These are phyloP conservation scores for Drosophila greeni DNA, from an alignment of 2,888 invertebrate species.

Conservation along the genomic window DNA sequence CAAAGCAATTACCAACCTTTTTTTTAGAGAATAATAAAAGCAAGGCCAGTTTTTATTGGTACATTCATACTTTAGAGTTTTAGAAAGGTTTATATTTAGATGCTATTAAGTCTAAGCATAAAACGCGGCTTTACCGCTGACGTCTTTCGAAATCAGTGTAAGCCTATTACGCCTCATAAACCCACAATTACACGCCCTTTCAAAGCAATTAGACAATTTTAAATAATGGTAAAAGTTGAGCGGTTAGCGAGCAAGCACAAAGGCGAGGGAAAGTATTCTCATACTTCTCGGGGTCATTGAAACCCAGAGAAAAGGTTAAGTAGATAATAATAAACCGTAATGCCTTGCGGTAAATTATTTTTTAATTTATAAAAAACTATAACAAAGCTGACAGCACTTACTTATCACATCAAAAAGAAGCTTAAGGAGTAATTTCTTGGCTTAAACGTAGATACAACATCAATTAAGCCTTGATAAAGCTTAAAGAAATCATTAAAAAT, in stretches of 20 bases:
- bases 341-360: conserved; percentile 1
- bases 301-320: conserved; percentile 10
- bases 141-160: neutral
- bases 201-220: conserved; percentile 4
- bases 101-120: neutral
- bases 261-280: conserved; percentile 6
- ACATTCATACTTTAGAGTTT: neutral
- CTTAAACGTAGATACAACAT: too few species aligned
- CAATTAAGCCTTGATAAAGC: neutral
- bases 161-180: conserved; percentile 3
- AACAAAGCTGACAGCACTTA: conserved; percentile 45
- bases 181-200: conserved; percentile 13
- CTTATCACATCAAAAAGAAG: neutral
- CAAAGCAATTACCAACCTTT: too few species aligned
- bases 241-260: neutral
- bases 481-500: conserved; percentile 5
- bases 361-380: conserved; percentile 23
- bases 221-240: neutral
- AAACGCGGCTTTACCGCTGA: neutral
- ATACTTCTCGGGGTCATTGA: conserved; percentile 5
- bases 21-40: neutral
- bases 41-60: neutral
- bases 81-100: conserved; percentile 2
- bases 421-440: neutral
- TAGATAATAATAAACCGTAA: conserved; percentile 5